These are phyloP conservation scores for Hypotaenidia okinawae DNA, from an alignment of 2,797 vertebrate genomes.

Conservation along the genomic window DNA sequence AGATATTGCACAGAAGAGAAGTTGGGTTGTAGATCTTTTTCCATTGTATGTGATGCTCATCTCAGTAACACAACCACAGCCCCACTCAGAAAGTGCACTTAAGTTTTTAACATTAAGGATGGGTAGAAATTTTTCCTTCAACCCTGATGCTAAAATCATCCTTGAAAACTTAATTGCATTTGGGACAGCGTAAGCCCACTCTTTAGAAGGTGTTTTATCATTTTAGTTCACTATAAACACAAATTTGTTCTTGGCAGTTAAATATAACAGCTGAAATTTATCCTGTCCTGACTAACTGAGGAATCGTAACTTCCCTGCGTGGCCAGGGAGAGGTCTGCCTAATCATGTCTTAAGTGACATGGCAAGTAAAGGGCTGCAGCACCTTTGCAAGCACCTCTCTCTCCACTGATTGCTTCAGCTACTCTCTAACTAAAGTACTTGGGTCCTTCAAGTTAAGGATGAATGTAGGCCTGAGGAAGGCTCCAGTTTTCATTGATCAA, in stretches of 20 bases:
- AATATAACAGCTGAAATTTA: neutral
- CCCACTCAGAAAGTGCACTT: neutral
- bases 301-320: neutral
- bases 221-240: neutral
- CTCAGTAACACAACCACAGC: neutral
- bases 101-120: neutral
- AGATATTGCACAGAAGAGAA: neutral
- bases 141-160: neutral
- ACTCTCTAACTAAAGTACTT: neutral
- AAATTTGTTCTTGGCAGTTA: neutral
- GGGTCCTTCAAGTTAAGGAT: neutral
- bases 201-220: neutral
- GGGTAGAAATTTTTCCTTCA: neutral
- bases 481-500: neutral
- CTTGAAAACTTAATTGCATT: constrained; percentile 18
- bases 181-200: neutral
- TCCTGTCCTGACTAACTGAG: accelerated
- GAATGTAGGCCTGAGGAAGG: neutral
- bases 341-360: neutral
- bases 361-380: too few species aligned
- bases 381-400: neutral
- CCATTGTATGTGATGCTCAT: accelerated
- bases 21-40: neutral
- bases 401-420: neutral
- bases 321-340: neutral